These are phyloP conservation scores for Microtus ochrogaster DNA, from an alignment of 2,113 vertebrate genomes.

Conservation along the genomic window DNA sequence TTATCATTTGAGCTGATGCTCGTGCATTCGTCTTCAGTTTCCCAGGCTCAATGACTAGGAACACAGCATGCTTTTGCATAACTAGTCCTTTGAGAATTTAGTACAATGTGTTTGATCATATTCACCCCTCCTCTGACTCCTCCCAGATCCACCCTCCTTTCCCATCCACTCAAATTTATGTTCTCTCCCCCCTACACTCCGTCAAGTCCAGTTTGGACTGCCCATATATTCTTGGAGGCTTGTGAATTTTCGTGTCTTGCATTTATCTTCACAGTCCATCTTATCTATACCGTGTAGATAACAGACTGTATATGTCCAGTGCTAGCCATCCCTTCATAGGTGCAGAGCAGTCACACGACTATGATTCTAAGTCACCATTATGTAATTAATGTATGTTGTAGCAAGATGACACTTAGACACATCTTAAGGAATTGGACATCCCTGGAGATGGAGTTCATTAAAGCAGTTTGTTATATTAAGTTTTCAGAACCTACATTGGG, in stretches of 20 bases:
- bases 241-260: background rate
- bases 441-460: background rate
- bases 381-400: background rate
- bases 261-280: background rate
- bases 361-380: background rate
- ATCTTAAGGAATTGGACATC: background rate
- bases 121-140: too few species aligned
- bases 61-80: background rate
- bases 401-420: background rate
- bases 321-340: background rate
- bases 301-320: background rate
- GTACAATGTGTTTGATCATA: background rate
- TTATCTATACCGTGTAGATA: background rate
- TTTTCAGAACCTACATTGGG: background rate
- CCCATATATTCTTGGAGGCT: background rate
- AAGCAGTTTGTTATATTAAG: constrained; percentile 11
- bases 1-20: background rate
- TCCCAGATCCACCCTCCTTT: background rate
- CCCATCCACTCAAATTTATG: background rate
- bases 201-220: background rate
- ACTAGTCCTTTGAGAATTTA: background rate
- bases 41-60: background rate
- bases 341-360: background rate
- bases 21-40: background rate
- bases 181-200: background rate